A percentile compares a stretch with the other conserved stretches of the same genome.
phyloP scores from a whole-genome alignment of 2,888 invertebrate genomes.

The Mantis religiosa region DNA sequence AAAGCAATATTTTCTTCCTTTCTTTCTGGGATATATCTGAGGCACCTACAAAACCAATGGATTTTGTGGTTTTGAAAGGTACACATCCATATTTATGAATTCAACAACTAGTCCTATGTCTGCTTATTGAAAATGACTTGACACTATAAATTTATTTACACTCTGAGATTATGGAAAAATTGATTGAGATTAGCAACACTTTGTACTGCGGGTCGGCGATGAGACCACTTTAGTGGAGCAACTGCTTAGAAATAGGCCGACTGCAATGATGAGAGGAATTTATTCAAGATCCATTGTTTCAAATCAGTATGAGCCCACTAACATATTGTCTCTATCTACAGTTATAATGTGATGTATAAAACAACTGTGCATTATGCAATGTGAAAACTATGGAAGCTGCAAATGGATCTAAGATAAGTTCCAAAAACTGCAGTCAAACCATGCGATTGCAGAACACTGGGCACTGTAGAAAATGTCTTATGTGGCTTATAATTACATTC shows the following conservation, averaged over 20 bases:
- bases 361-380: background rate
- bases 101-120: background rate
- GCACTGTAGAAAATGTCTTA: background rate
- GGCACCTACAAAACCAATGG: too few relatives aligned
- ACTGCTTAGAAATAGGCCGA: slow-evolving; percentile 1
- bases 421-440: slow-evolving; percentile 2
- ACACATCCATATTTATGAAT: background rate
- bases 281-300: background rate
- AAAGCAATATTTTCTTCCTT: too few relatives aligned
- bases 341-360: background rate
- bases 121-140: background rate
- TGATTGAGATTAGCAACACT: slow-evolving; percentile 9
- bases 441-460: background rate
- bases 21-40: too few relatives aligned
- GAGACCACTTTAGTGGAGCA: background rate
- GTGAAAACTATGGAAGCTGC: background rate
- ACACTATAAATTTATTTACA: background rate
- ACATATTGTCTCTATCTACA: background rate
- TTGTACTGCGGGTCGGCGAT: slow-evolving; percentile 22
- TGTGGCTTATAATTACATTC: background rate
- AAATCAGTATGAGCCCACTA: background rate
- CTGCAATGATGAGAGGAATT: background rate
- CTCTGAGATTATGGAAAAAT: background rate
- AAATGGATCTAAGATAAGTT: slow-evolving; percentile 1
- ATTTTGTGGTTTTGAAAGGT: background rate